Evolutionary conservation across 2,113 vertebrate genomes (phyloP).

Genomic region (Accipiter virgatus): DNA sequence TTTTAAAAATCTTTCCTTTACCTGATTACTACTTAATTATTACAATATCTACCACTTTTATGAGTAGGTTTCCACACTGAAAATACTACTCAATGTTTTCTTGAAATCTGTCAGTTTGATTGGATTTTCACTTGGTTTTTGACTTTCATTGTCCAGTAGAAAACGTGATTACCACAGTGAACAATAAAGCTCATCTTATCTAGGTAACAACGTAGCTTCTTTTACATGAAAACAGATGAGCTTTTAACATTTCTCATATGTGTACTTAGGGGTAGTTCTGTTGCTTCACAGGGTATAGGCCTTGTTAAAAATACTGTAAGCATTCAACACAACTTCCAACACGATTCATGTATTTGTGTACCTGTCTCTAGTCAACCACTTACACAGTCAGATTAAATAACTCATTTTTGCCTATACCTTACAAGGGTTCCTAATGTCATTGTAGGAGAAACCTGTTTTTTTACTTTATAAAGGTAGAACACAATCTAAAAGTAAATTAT

Average conservation of each 20-base stretch:
- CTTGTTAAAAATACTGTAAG: not conserved
- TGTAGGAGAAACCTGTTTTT: not conserved
- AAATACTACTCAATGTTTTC: not conserved
- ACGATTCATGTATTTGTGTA: not conserved
- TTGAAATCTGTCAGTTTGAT: not conserved
- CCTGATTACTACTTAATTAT: not conserved
- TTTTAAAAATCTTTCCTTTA: not conserved
- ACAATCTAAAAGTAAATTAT: not conserved
- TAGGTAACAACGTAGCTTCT: not conserved
- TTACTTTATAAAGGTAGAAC: not conserved
- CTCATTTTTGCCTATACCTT: not conserved
- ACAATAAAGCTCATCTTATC: not conserved
- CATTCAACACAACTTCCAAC: not conserved
- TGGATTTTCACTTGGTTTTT: not conserved
- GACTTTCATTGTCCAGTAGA: not conserved
- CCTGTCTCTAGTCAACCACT: not conserved
- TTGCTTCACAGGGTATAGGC: not conserved
- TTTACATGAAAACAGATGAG: not conserved
- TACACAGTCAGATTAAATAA: not conserved
- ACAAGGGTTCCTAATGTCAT: not conserved
- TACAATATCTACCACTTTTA: not conserved
- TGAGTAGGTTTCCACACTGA: not conserved
- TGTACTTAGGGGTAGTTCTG: not conserved
- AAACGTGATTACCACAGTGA: not conserved
- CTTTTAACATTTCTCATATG: not conserved